These are phyloP conservation scores for Lottia gigantea DNA, from an alignment of 2,888 invertebrate species.

Conservation along the genomic window DNA sequence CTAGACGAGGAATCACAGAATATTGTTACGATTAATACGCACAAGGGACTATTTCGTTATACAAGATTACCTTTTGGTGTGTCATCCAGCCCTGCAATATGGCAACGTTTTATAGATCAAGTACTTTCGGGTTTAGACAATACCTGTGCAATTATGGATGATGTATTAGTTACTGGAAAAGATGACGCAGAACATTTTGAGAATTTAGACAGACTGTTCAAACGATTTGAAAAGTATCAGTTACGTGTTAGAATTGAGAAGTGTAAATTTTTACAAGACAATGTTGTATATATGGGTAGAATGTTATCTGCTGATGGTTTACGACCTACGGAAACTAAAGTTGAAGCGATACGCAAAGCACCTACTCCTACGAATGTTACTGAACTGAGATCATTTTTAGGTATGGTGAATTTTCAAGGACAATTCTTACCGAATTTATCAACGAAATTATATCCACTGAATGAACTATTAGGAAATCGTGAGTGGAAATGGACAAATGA, in stretches of 20 bases:
- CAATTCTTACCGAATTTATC: conserved; percentile 24
- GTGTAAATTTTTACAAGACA: conserved; percentile 17
- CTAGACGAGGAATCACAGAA: neutral
- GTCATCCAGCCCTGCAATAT: conserved; percentile 48
- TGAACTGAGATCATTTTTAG: conserved; percentile 26
- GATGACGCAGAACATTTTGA: conserved; percentile 20
- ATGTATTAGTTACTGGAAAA: conserved; percentile 29
- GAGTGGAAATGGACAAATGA: conserved; percentile 16
- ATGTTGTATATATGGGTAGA: conserved; percentile 20
- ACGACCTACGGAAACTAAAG: conserved; percentile 21
- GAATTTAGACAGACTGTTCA: conserved; percentile 16
- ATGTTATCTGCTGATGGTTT: conserved; percentile 17
- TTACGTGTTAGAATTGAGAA: conserved; percentile 13
- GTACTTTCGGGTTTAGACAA: conserved; percentile 39
- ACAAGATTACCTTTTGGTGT: conserved; percentile 40
- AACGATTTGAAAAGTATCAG: conserved; percentile 13
- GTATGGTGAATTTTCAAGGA: conserved; percentile 28
- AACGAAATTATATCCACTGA: conserved; percentile 20
- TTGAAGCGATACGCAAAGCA: conserved; percentile 26
- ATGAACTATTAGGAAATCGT: conserved; percentile 18
- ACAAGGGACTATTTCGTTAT: conserved; percentile 18
- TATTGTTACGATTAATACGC: neutral
- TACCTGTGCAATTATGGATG: conserved; percentile 32
- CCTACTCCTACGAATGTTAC: conserved; percentile 20
- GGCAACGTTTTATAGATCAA: conserved; percentile 43